Base-by-base conservation (phyloP, 64 coral and sea anemone species). In the Stichodactyla mertensii region DNA sequence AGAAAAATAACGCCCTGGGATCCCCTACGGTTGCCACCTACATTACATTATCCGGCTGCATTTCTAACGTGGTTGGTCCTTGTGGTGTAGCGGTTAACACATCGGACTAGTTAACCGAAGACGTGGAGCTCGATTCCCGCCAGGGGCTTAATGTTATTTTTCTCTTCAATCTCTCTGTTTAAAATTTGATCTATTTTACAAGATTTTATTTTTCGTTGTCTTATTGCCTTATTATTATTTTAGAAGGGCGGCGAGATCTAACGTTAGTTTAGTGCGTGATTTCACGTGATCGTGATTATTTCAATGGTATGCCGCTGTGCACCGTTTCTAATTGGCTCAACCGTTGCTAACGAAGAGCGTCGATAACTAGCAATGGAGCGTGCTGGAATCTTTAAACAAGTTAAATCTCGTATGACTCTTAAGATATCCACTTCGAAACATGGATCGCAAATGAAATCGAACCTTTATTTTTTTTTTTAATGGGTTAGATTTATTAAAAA, bases 341-440 rank as follows among this genome's bases (percentile, higher is more conserved):
- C 52, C n/a, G 78, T 81, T 81, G 78, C 78, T 81, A 81, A 81
- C 52, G 78, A 81, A 54, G 16, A 55, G 78, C 78, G 78, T 81
- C 78, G 52, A 81, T 81, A 4, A 81, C 51, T 14, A 66, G 12
- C 62, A 81, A 81, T 81, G 27, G 51, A 36, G 9, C 28, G 77
- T 79, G 11, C 51, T 51, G 78, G 78, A 52, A 55, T 81, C 53
- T 81, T 55, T 20, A 22, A 71, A 81, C 78, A 74, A 74, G 4
- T 31, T 4, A 2, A 74, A 74, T 74, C 24, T 8, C 23, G 10
- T 27, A 13, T 4, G 27, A 74, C 22, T 74, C 10, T 8, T 8
- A 70, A 27, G 27, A 74, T 11, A 23, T 74, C 24, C n/a, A 12
- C 12, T 26, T 5, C 12, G 11, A 14, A 74, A 8, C 6, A 26